Percentiles rank a stretch among this genome's conserved stretches.
These are phyloP conservation scores for Myocastor coypus DNA, from an alignment of 2,113 vertebrate genomes.

Conservation along the genomic window DNA sequence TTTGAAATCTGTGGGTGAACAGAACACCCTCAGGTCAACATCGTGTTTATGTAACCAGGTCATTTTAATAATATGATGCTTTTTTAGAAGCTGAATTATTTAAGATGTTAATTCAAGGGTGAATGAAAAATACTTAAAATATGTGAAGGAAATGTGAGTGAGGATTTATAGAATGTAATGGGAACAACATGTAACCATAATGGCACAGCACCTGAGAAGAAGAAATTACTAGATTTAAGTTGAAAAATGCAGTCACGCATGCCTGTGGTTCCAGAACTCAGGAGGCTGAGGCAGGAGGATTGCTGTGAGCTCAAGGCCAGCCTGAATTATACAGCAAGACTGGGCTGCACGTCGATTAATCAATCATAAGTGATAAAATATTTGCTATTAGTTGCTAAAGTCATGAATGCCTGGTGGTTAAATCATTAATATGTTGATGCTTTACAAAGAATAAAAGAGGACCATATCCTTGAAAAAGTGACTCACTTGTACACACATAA, in stretches of 20 bases:
- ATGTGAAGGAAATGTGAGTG: not conserved
- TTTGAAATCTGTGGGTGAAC: not conserved
- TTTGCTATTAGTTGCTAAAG: not conserved
- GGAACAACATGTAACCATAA: not conserved
- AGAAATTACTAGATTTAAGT: not conserved
- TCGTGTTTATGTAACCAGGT: not conserved
- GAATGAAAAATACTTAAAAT: not conserved
- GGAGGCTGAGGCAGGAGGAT: not conserved
- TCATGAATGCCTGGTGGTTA: not conserved
- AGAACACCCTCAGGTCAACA: not conserved
- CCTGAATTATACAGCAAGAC: not conserved
- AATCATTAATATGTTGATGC: not conserved
- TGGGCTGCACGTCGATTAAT: not conserved
- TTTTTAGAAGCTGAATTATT: slow-evolving; percentile 22
- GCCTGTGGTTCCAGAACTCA: not conserved
- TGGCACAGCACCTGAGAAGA: not conserved
- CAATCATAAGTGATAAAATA: not conserved
- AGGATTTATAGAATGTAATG: not conserved
- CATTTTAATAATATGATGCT: not conserved
- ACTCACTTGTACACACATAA: not conserved
- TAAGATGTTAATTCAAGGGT: not conserved
- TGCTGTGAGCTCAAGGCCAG: not conserved
- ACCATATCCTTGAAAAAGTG: not conserved
- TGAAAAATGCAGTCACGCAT: not conserved
- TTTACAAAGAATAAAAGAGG: slow-evolving; percentile 18